Evolutionary conservation across 2,113 vertebrate species (phyloP), one percentile per base, ranked within the genome.

Genomic region (Triplophysa rosa): DNA sequence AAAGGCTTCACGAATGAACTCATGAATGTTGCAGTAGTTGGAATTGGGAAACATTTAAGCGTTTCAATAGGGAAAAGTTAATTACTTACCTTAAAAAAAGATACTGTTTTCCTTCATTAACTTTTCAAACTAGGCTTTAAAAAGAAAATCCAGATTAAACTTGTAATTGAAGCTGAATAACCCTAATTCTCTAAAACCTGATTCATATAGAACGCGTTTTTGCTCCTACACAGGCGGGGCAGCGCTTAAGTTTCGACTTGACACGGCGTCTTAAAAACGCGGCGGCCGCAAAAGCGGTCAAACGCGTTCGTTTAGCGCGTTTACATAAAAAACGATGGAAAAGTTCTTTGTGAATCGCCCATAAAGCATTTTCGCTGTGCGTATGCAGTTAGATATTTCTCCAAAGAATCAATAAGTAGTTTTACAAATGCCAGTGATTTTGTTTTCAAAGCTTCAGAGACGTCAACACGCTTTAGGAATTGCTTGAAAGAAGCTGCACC

Each of bases 1-100:
- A 94, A 94, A 93, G 89, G 89, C 86, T 90, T 87, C 86, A 91
- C 83, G 87, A 85, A 87, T 82, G 87, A 69, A 88, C 89, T 86
- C 90, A 86, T 90, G 85, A 92, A 91, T 93, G 91, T 92, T 86
- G 3, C 9, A 13, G 52, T 58, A 78, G 61, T 67, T 84, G 84
- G 84, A 87, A 69, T 73, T 62, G 8, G 45, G 66, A 83, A 71
- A 80, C 45, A 73, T 67, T 76, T 58, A 29, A 59, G 58, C 16
- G 4, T 70, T 79, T 45, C 42, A 5, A 45, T 45, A 12, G 11
- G 37, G 26, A 61, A 67, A 64, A 77, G 40, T 63, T 26, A 78
- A 12, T 67, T 8, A 47, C 78, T 56, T 45, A 1, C 42, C 42
- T 45, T 66, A 45, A 70, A 70, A 56, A 19, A 65, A 65, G 40